Conservation (phyloP, 2,888 invertebrate genomes). For the Pristionchus arcanus region DNA sequence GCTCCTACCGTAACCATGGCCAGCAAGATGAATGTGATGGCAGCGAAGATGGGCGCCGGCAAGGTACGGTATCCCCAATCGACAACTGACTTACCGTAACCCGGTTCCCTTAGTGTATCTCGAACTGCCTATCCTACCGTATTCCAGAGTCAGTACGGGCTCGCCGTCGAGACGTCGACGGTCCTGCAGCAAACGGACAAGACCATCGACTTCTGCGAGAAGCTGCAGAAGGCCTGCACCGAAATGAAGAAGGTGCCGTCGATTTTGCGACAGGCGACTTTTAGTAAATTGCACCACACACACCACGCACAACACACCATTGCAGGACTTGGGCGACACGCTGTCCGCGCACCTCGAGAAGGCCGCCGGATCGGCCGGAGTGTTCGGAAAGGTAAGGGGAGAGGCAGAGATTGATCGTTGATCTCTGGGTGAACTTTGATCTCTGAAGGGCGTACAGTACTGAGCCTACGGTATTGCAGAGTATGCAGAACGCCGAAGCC, state of each 20-base stretch:
- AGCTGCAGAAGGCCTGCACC: conserved; percentile 19
- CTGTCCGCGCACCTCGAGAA: conserved; percentile 18
- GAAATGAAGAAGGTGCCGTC: conserved; percentile 12
- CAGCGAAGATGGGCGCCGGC: conserved; percentile 39
- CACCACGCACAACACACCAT: neutral
- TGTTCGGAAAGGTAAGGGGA: neutral
- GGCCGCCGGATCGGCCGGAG: neutral
- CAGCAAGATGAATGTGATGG: neutral
- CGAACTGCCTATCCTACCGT: neutral
- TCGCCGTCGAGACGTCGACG: conserved; percentile 12
- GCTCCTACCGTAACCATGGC: conserved; percentile 1
- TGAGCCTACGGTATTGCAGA: neutral
- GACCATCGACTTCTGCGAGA: neutral
- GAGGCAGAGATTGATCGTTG: neutral
- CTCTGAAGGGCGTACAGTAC: neutral
- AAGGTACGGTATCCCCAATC: neutral
- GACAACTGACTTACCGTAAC: neutral
- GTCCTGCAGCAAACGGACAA: neutral
- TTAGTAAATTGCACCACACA: neutral
- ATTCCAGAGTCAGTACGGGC: conserved; percentile 40
- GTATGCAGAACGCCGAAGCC: conserved; percentile 19
- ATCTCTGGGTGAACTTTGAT: neutral
- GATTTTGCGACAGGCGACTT: conserved; percentile 5
- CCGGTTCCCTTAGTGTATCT: neutral
- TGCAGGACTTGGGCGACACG: neutral